Percentiles rank a stretch among this genome's conserved stretches.
Conservation (phyloP, 2,113 vertebrate genomes). For the Bambusicola thoracicus region DNA sequence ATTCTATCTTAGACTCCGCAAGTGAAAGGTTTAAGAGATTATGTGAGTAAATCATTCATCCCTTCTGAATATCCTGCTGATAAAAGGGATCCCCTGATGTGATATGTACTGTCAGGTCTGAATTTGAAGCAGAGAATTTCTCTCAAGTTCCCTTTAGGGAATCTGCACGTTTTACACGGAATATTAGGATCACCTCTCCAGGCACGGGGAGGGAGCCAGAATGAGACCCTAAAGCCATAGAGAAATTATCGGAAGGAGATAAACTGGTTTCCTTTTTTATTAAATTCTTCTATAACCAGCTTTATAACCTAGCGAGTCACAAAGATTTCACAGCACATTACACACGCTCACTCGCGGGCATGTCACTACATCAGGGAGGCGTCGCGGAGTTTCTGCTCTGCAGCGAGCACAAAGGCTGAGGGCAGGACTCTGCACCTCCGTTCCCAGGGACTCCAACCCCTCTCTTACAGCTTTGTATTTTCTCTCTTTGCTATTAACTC, state of each 20-base stretch:
- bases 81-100: constrained; percentile 64
- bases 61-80: constrained; percentile 70
- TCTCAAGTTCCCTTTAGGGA: constrained; percentile 61
- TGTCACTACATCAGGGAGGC: constrained; percentile 15
- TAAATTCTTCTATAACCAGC: constrained; percentile 64
- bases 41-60: constrained; percentile 71
- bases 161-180: constrained; percentile 44
- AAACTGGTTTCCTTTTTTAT: constrained; percentile 72
- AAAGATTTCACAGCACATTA: constrained; percentile 37
- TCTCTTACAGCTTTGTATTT: background rate
- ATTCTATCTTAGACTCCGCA: constrained; percentile 64
- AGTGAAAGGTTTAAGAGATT: constrained; percentile 72
- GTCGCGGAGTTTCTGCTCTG: background rate
- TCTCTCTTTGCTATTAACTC: background rate
- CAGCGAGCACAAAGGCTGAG: constrained; percentile 17
- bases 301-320: constrained; percentile 67
- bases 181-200: constrained; percentile 55
- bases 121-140: constrained; percentile 70
- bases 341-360: constrained; percentile 24
- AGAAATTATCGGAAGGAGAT: constrained; percentile 67
- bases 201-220: constrained; percentile 21
- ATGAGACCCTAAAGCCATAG: constrained; percentile 52
- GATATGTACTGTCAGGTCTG: constrained; percentile 67
- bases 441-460: background rate
- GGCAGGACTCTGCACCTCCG: background rate